Evolutionary conservation across 2,888 invertebrate genomes (phyloP).

Genomic region (Stenchaetothrips biformis): DNA sequence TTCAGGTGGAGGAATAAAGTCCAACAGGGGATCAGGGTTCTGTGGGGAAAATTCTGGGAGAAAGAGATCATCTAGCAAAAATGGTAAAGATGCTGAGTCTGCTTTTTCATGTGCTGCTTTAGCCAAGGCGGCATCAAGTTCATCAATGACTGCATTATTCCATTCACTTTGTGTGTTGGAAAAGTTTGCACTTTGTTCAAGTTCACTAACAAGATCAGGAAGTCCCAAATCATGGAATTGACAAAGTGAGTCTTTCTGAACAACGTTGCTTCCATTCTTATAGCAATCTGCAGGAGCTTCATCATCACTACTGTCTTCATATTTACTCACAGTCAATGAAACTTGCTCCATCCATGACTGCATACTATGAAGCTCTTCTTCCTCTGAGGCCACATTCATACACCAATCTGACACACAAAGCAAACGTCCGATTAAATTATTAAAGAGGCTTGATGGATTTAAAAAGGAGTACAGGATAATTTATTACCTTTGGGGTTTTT

Average conservation of each 20-base stretch:
- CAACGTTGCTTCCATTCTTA: background rate
- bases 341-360: background rate
- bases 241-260: background rate
- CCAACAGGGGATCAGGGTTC: too few species aligned
- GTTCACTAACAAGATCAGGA: background rate
- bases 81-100: too few species aligned
- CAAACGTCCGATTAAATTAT: background rate
- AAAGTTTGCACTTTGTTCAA: background rate
- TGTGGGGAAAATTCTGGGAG: too few species aligned
- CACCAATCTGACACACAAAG: background rate
- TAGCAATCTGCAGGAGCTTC: background rate
- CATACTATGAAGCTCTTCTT: background rate
- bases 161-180: background rate
- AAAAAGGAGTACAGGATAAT: background rate
- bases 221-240: background rate
- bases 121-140: background rate
- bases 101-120: background rate
- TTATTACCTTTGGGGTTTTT: background rate
- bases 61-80: too few species aligned
- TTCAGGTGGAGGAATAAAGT: background rate
- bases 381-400: background rate
- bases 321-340: background rate
- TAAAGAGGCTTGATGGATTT: background rate
- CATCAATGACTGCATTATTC: background rate
- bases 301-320: constrained; percentile 7